These are phyloP conservation scores for Microcebus tavaratra DNA, from an alignment of 2,113 vertebrate genomes.

Conservation along the genomic window DNA sequence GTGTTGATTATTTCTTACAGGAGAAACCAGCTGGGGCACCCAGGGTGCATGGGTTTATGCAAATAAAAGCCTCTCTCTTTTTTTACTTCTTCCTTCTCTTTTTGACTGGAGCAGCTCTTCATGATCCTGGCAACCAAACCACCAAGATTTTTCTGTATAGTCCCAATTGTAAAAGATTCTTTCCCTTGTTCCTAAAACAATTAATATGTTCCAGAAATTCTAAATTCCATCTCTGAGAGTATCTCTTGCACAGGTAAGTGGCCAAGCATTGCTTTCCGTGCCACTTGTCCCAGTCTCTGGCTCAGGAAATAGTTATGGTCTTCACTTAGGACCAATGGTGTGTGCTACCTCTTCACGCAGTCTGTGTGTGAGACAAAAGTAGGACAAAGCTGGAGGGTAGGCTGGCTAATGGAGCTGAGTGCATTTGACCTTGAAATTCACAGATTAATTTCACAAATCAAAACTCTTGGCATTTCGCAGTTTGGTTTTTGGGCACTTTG, in stretches of 20 bases:
- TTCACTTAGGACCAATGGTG: accelerated
- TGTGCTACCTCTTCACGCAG: not conserved
- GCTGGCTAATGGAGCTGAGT: not conserved
- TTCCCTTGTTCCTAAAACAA: not conserved
- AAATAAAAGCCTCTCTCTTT: not conserved
- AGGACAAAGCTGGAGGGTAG: not conserved
- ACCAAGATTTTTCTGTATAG: not conserved
- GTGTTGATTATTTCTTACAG: not conserved
- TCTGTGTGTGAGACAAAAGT: not conserved
- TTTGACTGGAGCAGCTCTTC: not conserved
- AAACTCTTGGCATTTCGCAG: not conserved
- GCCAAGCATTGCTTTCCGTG: not conserved
- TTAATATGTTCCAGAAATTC: not conserved
- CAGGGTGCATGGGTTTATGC: not conserved
- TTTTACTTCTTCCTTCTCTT: not conserved
- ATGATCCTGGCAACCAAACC: not conserved
- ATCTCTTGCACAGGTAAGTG: not conserved
- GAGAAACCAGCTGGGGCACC: not conserved
- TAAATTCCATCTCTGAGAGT: not conserved
- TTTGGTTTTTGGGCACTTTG: not conserved
- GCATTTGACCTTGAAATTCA: not conserved
- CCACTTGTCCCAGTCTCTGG: accelerated
- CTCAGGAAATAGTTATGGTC: not conserved
- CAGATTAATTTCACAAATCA: not conserved
- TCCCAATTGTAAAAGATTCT: not conserved